These are phyloP conservation scores for Phenganax stokvisi DNA, from an alignment of 92 coral and sea anemone species.

Conservation along the genomic window DNA sequence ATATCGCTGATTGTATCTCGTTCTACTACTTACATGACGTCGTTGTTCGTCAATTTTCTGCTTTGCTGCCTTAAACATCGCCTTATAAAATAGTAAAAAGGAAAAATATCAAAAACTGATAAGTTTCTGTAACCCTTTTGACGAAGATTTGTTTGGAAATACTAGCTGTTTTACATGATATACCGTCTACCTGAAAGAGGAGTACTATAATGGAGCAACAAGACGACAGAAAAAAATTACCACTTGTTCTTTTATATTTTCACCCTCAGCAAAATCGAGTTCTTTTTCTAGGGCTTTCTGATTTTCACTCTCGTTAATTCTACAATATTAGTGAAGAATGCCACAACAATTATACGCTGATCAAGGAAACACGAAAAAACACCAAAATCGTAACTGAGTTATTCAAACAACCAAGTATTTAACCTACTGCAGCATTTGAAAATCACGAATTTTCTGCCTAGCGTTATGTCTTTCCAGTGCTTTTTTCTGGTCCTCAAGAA, in stretches of 20 bases:
- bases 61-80: slow-evolving; percentile 82
- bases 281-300: slow-evolving; percentile 49
- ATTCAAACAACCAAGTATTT: not conserved
- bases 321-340: slow-evolving; percentile 3
- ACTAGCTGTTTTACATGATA: no score
- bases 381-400: not conserved
- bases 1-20: not conserved
- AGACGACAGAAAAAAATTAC: not conserved
- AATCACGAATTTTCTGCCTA: slow-evolving; percentile 69
- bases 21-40: slow-evolving; percentile 57
- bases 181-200: not conserved
- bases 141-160: no score
- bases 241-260: slow-evolving; percentile 78
- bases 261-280: slow-evolving; percentile 64
- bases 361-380: not conserved
- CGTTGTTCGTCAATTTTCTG: slow-evolving; percentile 71
- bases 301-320: slow-evolving; percentile 68
- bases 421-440: slow-evolving; percentile 86
- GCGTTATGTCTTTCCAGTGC: slow-evolving; percentile 73
- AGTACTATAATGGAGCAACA: not conserved
- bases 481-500: slow-evolving; percentile 77
- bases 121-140: not conserved
- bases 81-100: slow-evolving; percentile 9
- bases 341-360: not conserved
- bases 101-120: no score